These are phyloP conservation scores for Arenaria interpres DNA, from an alignment of 2,113 vertebrate species.

Conservation along the genomic window DNA sequence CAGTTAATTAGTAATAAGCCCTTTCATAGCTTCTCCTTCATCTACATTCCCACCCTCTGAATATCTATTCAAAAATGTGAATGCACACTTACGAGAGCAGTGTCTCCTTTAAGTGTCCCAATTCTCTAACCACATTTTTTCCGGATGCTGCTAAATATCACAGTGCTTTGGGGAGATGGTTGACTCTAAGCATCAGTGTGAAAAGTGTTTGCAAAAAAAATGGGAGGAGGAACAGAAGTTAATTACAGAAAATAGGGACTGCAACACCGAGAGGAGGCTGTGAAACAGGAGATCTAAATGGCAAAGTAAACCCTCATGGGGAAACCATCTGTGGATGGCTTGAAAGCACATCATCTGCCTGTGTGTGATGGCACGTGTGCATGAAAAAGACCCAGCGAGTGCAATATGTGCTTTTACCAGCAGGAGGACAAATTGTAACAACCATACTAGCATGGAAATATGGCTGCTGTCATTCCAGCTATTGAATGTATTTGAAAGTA, in stretches of 20 bases:
- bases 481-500: neutral
- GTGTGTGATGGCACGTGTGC: neutral
- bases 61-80: constrained; percentile 59
- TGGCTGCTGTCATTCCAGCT: neutral
- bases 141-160: constrained; percentile 48
- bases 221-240: neutral
- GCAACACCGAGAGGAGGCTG: neutral
- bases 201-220: neutral
- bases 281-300: constrained; percentile 46
- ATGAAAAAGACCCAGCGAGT: neutral
- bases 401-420: neutral
- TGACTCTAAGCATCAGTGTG: neutral
- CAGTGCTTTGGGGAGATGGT: constrained; percentile 18
- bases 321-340: constrained; percentile 16
- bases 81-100: constrained; percentile 28
- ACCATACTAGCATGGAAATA: neutral
- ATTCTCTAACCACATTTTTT: constrained; percentile 60
- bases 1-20: constrained; percentile 59
- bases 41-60: constrained; percentile 47
- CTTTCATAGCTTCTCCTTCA: constrained; percentile 52
- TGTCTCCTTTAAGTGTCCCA: constrained; percentile 58
- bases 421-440: neutral
- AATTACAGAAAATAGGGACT: constrained; percentile 12
- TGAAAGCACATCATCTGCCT: neutral
- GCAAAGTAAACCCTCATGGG: constrained; percentile 23